Percentiles rank a stretch among this genome's conserved stretches.
These are phyloP conservation scores for Lordiphosa clarofinis DNA, from an alignment of 1,140 invertebrate genomes.

Conservation along the genomic window DNA sequence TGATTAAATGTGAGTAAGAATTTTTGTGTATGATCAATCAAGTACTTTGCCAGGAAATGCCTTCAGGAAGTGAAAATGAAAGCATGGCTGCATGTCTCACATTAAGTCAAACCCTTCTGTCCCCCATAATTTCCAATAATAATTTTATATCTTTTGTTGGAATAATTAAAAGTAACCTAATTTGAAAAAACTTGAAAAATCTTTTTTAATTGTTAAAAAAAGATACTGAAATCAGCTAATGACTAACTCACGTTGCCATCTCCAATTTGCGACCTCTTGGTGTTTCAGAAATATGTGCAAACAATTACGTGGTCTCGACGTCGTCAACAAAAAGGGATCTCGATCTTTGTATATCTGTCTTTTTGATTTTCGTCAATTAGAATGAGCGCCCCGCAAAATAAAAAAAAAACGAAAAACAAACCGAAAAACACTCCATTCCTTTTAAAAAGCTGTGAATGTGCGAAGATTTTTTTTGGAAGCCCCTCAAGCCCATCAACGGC, in stretches of 20 bases:
- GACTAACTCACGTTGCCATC: slow-evolving; percentile 9
- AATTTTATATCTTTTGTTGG: no score
- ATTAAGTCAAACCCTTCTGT: no score
- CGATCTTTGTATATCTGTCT: slow-evolving; percentile 55
- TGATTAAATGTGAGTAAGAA: no score
- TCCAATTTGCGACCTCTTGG: slow-evolving; percentile 51
- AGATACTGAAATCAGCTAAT: neutral
- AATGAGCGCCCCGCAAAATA: slow-evolving; percentile 40
- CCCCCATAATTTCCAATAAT: no score
- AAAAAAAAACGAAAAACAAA: slow-evolving; percentile 1
- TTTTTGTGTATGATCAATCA: no score
- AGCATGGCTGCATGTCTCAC: no score
- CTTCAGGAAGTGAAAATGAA: no score
- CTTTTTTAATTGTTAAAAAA: no score
- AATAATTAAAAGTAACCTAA: no score
- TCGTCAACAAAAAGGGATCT: slow-evolving; percentile 19
- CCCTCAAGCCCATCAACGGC: slow-evolving; percentile 64
- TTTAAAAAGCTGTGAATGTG: slow-evolving; percentile 67
- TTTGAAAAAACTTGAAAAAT: no score
- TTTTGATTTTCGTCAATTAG: slow-evolving; percentile 73
- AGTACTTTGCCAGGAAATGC: no score
- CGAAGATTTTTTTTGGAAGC: slow-evolving; percentile 64
- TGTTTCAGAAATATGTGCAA: slow-evolving; percentile 76
- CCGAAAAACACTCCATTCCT: neutral
- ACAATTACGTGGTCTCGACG: slow-evolving; percentile 59